Base-by-base conservation (phyloP, 2,113 vertebrate genomes). In the Trachemys scripta region DNA sequence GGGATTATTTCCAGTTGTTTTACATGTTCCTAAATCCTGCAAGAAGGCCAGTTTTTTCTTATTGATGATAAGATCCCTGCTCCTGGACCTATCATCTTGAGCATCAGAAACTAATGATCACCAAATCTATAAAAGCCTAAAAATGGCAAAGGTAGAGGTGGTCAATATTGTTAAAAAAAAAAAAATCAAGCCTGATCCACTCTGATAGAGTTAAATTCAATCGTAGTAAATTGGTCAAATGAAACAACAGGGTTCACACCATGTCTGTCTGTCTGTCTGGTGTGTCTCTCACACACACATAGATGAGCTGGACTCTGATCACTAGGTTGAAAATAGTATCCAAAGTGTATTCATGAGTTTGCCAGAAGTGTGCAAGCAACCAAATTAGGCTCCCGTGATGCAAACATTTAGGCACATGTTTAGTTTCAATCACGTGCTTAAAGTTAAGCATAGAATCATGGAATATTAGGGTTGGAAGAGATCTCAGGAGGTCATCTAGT, bases 51-150 rank as follows among this genome's bases (percentile, higher is more conserved):
- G 95, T 87, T 97, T 97, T 97, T 96, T 97, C 94, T 97, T 97
- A 95, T 97, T 97, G 96, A 97, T 92, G 96, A 89, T 94, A 89
- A 97, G 94, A 94, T 96, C 95, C 96, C 95, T 96, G 96, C 95
- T 95, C 96, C 95, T 95, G 96, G 95, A 96, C 94, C 95, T 96
- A 35, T 69, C 35, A n/a, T 16, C 95, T 75, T 57, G 83, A 96
- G 95, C 95, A 93, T 95, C 94, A 92, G 94, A 97, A 97, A 69
- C 35, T 69, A 35, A 65, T 35, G 31, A 69, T 69, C 35, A 69
- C 16, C 16, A 69, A 96, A 81, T 97, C 96, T 97, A 91, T 84
- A 87, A 93, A 97, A 93, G 92, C 84, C 85, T 93, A 95, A 90
- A 97, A 97, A 96, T 24, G 12, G 80, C 35, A 9, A 54, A 42